Percentiles rank a stretch among this genome's conserved stretches.
These are phyloP conservation scores for Cataglyphis livida DNA, from an alignment of 2,888 invertebrate genomes.

Conservation along the genomic window DNA sequence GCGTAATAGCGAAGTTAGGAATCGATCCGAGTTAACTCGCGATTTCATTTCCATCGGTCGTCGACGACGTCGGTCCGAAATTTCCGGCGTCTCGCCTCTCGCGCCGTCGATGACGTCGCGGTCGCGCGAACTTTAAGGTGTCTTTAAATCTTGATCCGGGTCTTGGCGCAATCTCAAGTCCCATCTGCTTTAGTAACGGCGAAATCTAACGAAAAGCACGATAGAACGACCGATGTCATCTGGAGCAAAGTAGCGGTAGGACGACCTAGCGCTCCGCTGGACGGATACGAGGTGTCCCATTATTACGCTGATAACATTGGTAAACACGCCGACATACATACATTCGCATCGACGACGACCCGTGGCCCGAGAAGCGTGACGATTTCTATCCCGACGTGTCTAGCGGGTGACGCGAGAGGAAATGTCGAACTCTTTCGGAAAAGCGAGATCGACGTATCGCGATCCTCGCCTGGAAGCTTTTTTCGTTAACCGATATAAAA, in stretches of 20 bases:
- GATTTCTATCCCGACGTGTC: conserved; percentile 63
- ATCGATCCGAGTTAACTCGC: conserved; percentile 72
- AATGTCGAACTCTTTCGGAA: conserved; percentile 44
- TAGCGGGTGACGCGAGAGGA: conserved; percentile 72
- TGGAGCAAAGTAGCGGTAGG: conserved; percentile 79
- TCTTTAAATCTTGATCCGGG: conserved; percentile 82
- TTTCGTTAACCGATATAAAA: conserved; percentile 47
- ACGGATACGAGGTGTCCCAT: conserved; percentile 82
- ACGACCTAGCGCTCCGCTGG: conserved; percentile 74
- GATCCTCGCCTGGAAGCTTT: conserved; percentile 33
- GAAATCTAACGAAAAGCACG: conserved; percentile 80
- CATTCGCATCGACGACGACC: conserved; percentile 59
- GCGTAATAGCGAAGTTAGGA: conserved; percentile 65
- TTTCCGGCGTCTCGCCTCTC: conserved; percentile 58
- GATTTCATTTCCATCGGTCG: conserved; percentile 66
- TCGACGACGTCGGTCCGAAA: conserved; percentile 54
- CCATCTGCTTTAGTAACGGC: conserved; percentile 81
- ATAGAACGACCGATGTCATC: conserved; percentile 82
- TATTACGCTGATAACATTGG: conserved; percentile 76
- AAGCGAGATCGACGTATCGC: conserved; percentile 42
- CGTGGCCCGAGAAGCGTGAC: conserved; percentile 51
- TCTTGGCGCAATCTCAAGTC: conserved; percentile 83
- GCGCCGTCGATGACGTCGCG: conserved; percentile 27
- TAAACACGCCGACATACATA: conserved; percentile 72
- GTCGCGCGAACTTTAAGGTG: conserved; percentile 79